Percentiles rank a stretch among this genome's conserved stretches.
These are phyloP conservation scores for Temnothorax unifasciatus DNA, from an alignment of 2,888 invertebrate genomes.

Conservation along the genomic window DNA sequence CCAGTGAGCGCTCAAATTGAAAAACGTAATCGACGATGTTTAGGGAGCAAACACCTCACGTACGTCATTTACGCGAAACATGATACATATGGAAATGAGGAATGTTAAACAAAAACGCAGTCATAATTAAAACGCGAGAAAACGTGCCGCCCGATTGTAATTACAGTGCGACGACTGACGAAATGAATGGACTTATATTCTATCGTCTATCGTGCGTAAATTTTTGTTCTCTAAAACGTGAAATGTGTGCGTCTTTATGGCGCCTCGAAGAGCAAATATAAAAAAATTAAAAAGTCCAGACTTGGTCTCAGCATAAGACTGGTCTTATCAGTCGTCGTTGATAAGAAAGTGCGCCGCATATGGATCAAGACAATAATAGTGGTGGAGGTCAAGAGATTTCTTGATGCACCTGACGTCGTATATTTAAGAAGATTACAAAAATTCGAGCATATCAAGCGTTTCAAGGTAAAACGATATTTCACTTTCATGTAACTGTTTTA, in stretches of 20 bases:
- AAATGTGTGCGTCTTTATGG: not conserved
- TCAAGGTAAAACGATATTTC: constrained; percentile 12
- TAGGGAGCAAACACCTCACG: constrained; percentile 2
- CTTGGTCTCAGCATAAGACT: not conserved
- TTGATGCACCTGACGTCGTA: not conserved
- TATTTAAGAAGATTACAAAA: constrained; percentile 9
- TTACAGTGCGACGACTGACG: constrained; percentile 18
- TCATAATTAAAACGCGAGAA: constrained; percentile 13
- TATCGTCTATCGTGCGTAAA: not conserved
- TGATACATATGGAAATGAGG: constrained; percentile 4
- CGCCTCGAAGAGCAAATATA: constrained; percentile 7
- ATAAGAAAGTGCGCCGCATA: constrained; percentile 24
- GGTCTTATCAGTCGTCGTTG: constrained; percentile 15
- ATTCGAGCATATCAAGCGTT: not conserved
- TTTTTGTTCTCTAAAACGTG: constrained; percentile 16
- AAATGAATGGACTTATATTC: not conserved
- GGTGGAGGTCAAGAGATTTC: constrained; percentile 9
- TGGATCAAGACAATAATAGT: constrained; percentile 16
- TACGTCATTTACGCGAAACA: not conserved
- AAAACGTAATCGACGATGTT: constrained; percentile 11
- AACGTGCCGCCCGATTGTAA: not conserved
- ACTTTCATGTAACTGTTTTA: constrained; percentile 24
- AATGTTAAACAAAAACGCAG: constrained; percentile 1
- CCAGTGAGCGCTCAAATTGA: not conserved
- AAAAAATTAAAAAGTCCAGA: constrained; percentile 28